Percentiles rank a stretch among this genome's conserved stretches.
These are phyloP conservation scores for Anniella stebbinsi DNA, from an alignment of 2,797 vertebrate species.

Conservation along the genomic window DNA sequence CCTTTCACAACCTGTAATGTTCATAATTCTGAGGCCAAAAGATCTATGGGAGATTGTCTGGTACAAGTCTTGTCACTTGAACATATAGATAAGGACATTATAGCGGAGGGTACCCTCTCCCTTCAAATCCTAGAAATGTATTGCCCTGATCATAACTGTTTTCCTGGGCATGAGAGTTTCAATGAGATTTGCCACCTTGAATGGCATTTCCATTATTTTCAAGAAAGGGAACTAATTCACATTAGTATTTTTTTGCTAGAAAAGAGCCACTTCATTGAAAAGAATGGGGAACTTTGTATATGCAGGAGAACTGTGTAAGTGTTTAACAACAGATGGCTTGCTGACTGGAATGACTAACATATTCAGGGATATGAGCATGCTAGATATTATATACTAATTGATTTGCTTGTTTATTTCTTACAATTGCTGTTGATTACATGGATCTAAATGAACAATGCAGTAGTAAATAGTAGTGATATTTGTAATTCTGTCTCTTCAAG, in stretches of 20 bases:
- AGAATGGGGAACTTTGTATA: not conserved
- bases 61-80: not conserved
- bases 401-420: not conserved
- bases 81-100: not conserved
- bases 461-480: not conserved
- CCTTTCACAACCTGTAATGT: not conserved
- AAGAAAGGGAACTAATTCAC: too few relatives aligned
- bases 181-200: not conserved
- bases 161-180: too few relatives aligned
- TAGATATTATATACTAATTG: not conserved
- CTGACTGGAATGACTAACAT: not conserved
- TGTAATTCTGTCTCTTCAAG: constrained; percentile 75
- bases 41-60: not conserved
- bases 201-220: not conserved
- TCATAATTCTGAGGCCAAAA: not conserved
- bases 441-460: not conserved
- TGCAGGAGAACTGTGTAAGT: not conserved
- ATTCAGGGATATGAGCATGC: not conserved
- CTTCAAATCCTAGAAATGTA: not conserved
- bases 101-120: not conserved
- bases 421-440: not conserved
- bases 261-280: not conserved
- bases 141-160: not conserved
- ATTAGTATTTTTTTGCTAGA: not conserved
- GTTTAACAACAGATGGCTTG: not conserved